A percentile compares a stretch with the other conserved stretches of the same genome.
These are phyloP conservation scores for Myotis yumanensis DNA, from an alignment of 2,113 vertebrate genomes.

Conservation along the genomic window DNA sequence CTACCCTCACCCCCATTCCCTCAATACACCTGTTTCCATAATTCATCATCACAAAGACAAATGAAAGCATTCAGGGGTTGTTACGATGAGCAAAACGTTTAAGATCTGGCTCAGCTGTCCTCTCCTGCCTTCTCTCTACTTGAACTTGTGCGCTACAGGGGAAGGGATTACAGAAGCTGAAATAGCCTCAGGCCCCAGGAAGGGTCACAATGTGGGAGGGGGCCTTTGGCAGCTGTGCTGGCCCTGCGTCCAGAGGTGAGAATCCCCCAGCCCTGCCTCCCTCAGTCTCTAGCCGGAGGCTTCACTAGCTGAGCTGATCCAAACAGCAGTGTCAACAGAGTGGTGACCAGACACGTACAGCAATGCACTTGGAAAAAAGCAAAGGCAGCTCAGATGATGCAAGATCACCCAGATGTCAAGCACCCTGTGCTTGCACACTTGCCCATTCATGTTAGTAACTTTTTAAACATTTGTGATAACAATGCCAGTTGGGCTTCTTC, in stretches of 20 bases:
- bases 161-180: neutral
- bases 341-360: slow-evolving; percentile 8
- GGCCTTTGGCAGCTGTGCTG: too few species aligned
- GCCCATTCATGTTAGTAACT: slow-evolving; percentile 43
- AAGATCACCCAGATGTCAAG: slow-evolving; percentile 48
- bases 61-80: slow-evolving; percentile 76
- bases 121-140: neutral
- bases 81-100: slow-evolving; percentile 68
- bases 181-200: neutral
- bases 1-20: neutral
- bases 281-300: neutral
- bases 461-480: slow-evolving; percentile 65
- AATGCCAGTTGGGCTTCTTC: slow-evolving; percentile 21
- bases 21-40: slow-evolving; percentile 42
- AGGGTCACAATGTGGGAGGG: neutral
- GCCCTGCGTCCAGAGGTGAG: neutral
- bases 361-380: neutral
- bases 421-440: neutral
- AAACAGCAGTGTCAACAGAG: slow-evolving; percentile 47
- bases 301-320: neutral
- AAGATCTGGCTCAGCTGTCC: neutral
- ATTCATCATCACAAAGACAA: slow-evolving; percentile 77
- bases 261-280: neutral
- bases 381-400: neutral
- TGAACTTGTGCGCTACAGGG: neutral